phyloP scores from a whole-genome alignment of 2,888 invertebrate species.

The Dasysyrphus albostriatus region DNA sequence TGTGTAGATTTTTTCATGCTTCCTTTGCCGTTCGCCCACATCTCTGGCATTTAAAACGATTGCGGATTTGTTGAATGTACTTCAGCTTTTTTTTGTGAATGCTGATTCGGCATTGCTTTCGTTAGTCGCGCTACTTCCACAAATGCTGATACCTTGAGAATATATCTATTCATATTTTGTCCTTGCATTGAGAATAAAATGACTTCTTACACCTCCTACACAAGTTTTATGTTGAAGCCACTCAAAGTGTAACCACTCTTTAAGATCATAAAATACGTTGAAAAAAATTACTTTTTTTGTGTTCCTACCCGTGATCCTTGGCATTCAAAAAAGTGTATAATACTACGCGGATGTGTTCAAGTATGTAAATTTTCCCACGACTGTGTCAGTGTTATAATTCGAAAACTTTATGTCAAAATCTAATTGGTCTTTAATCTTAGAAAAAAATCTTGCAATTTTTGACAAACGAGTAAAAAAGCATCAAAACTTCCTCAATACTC shows the following conservation, averaged over 20 bases:
- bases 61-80: slow-evolving; percentile 70
- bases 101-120: slow-evolving; percentile 25
- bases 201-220: neutral
- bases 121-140: slow-evolving; percentile 36
- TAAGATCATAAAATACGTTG: neutral
- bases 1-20: slow-evolving; percentile 4
- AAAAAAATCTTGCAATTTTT: slow-evolving; percentile 14
- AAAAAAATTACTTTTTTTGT: neutral
- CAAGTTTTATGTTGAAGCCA: slow-evolving; percentile 19
- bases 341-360: neutral
- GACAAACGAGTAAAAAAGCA: slow-evolving; percentile 26
- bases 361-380: neutral
- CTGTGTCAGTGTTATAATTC: neutral
- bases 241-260: neutral
- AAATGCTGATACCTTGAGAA: slow-evolving; percentile 47
- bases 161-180: slow-evolving; percentile 12
- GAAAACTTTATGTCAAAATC: neutral
- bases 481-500: slow-evolving; percentile 31
- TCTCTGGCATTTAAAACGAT: slow-evolving; percentile 40
- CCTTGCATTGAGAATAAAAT: slow-evolving; percentile 7
- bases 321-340: slow-evolving; percentile 1
- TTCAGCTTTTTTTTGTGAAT: slow-evolving; percentile 29
- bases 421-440: slow-evolving; percentile 26
- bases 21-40: neutral
- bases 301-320: neutral